Evolutionary conservation across 2,797 vertebrate genomes (phyloP), one percentile per base, ranked within the genome.

Genomic region (Muraenolepis orangiensis): DNA sequence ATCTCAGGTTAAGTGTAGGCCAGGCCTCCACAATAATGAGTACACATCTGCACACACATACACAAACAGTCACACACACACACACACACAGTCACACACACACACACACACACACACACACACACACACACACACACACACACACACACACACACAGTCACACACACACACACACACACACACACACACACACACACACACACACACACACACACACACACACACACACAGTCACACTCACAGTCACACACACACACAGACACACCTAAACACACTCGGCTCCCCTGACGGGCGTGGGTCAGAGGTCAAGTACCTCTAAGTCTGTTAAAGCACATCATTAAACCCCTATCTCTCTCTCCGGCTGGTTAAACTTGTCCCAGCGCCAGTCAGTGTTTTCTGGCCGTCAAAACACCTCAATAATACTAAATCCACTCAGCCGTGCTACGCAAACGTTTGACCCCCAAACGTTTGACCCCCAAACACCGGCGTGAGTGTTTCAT

Each of bases 361-460:
- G 83, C 83, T 87, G 89, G 74, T 88, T 85, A 28, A 1, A 80
- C 86, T 88, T 85, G 84, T 86, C 84, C 79, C 76, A 76, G 76
- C 81, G 80, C 75, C 71, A 71, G 76, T n/a, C n/a, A 81, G 78
- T 85, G 81, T 82, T 88, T 87, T 88, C 82, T 73, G 78, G 80
- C 23, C 86, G 74, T 57, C 86, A 80, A 84, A n/a, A 86, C 74
- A 83, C 81, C 85, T 84, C 86, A 79, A 81, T 57, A 77, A 89
- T 76, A 85, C 88, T 75, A 83, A 87, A 87, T 88, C 83, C 83
- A 84, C 85, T 76, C 84, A 84, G 83, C 83, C 75, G n/a, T n/a
- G 79, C 76, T 80, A 67, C 8, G 79, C 78, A 84, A 90, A 88
- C 78, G 79, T 86, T 84, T 89, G 84, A 87, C 84, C 4, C 70